Evolutionary conservation across 2,888 invertebrate genomes (phyloP).

Genomic region (Neoascia interrupta): DNA sequence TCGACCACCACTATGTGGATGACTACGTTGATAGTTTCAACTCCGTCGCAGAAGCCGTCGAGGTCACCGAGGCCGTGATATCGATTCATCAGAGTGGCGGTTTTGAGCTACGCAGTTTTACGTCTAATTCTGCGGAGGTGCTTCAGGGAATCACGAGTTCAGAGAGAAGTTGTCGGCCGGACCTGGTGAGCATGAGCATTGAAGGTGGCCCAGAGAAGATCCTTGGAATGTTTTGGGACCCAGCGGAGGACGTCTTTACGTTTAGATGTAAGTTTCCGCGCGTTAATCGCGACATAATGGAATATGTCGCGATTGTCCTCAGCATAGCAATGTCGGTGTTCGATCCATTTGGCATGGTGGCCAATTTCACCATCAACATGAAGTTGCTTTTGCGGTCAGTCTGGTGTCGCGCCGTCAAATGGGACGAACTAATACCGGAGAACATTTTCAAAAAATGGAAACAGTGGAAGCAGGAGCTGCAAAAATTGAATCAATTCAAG

Average conservation of each 20-base stretch:
- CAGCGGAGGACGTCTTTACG: not conserved
- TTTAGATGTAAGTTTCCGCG: conserved; percentile 3
- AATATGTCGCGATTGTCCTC: not conserved
- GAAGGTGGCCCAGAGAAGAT: conserved; percentile 6
- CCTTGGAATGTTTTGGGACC: conserved; percentile 11
- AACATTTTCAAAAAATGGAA: not conserved
- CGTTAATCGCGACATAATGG: no score
- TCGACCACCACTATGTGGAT: conserved; percentile 39
- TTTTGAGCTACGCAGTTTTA: not conserved
- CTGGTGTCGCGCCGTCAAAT: not conserved
- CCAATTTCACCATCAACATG: no score
- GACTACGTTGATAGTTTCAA: conserved; percentile 51
- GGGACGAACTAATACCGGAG: not conserved
- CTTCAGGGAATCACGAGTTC: no score
- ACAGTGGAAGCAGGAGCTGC: conserved; percentile 1
- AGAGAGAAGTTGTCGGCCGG: no score
- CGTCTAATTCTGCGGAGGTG: not conserved
- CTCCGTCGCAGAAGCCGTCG: conserved; percentile 72
- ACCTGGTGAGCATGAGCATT: conserved; percentile 4
- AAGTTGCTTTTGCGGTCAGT: not conserved
- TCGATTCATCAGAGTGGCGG: conserved; percentile 2
- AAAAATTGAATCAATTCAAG: not conserved
- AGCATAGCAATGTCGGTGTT: not conserved
- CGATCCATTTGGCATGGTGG: conserved; percentile 6
- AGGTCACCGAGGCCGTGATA: conserved; percentile 50